Base-by-base conservation (phyloP, 2,797 vertebrate species). In the Sylvilagus floridanus region DNA sequence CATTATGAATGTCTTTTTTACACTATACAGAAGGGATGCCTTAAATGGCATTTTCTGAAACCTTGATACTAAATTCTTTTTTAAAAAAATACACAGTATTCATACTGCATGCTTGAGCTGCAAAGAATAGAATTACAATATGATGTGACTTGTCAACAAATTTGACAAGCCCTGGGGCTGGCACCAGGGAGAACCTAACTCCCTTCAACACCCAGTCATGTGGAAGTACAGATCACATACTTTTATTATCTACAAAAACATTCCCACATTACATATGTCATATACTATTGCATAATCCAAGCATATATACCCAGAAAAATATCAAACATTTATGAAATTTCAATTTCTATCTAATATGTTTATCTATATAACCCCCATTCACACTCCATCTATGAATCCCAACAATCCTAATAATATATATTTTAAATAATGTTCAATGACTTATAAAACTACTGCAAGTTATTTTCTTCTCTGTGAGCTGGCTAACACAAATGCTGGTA, bases 31-130 rank as follows among this genome's bases (percentile, higher is more conserved):
- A 97, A 97, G 81, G 89, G 62, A 97, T 97, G 97, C 97, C 97
- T 77, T 95, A 96, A 97, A 97, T 96, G 97, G 97, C 97, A 97
- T 96, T 96, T 97, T 97, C 97, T 97, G 94, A 97, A 96, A 90
- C 62, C 88, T 96, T 89, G 68, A 94, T 95, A 95, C 93, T 96
- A 96, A 96, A 83, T 90, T 89, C 14, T 71, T 90, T 75, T 84
- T 76, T 1, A 37, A 96, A 92, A 97, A 97, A 98, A 98, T 98
- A 98, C 98, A 98, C 78, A 98, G 98, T 98, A 98, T 98, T 98
- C 73, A 97, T 97, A 97, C 88, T 93, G 92, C 88, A 95, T 96
- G 94, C 91, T 97, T 89, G 85, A 97, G 95, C 91, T 98, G 97
- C 96, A 98, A 98, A 98, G 97, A 89, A 90, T 6, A 97, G 82